Conservation (phyloP, 2,797 vertebrate genomes). For the Amphiprion clarkii region DNA sequence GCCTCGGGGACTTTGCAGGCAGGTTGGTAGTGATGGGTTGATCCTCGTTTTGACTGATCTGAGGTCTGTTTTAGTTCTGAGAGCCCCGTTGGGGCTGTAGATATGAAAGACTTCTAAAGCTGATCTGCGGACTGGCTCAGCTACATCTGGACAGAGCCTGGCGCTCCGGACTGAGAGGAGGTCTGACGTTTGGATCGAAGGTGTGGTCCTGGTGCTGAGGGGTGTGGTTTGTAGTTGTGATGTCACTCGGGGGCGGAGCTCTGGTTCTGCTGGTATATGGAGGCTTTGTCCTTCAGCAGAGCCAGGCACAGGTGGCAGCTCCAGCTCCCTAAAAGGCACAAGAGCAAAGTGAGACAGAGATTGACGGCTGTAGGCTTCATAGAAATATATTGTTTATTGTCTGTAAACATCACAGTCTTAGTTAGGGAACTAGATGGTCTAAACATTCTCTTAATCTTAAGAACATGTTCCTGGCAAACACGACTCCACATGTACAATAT, state of each 20-base stretch:
- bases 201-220: slow-evolving; percentile 45
- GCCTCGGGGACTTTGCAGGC: slow-evolving; percentile 51
- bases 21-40: slow-evolving; percentile 65
- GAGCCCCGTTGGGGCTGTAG: slow-evolving; percentile 38
- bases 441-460: too few species aligned
- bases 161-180: slow-evolving; percentile 58
- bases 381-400: background rate
- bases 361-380: background rate
- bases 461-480: too few species aligned
- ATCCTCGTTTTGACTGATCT: slow-evolving; percentile 62
- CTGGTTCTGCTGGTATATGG: slow-evolving; percentile 97
- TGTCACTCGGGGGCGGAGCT: slow-evolving; percentile 85
- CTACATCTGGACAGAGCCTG: slow-evolving; percentile 61
- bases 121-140: slow-evolving; percentile 67
- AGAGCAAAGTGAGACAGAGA: background rate
- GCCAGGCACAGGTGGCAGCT: slow-evolving; percentile 98
- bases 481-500: too few species aligned
- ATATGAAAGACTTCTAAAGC: slow-evolving; percentile 55
- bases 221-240: slow-evolving; percentile 23
- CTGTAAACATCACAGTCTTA: background rate
- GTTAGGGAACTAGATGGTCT: background rate
- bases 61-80: slow-evolving; percentile 59
- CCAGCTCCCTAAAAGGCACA: slow-evolving; percentile 90
- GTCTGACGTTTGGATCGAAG: slow-evolving; percentile 53
- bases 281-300: slow-evolving; percentile 97